Evolutionary conservation across 2,797 vertebrate genomes (phyloP), one percentile per base, ranked within the genome.

Genomic region (Parauchenoglanis punctatus): DNA sequence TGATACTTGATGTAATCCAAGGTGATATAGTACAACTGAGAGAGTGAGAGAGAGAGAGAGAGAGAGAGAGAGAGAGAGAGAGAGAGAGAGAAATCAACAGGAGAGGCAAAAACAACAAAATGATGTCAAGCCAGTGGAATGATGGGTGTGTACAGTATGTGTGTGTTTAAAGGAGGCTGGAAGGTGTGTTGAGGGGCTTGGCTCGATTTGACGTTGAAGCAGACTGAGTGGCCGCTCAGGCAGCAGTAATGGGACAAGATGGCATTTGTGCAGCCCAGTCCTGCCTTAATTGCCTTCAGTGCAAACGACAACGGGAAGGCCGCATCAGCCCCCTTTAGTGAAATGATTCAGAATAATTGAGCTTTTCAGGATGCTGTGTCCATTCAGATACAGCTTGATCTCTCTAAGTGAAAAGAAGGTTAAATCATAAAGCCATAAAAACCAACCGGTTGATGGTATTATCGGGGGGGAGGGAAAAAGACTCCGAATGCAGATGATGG

Each of bases 331-430:
- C 91, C 89, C 91, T 94, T 94, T 95, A 94, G 95, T 96, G 95
- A 95, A 96, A 96, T 96, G 96, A 94, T 95, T 94, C 94, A 95
- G 96, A 96, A 96, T 94, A 94, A 96, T 95, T 88, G 90, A 84
- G 92, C 82, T 70, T 84, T 91, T 91, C 93, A 94, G 94, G 93
- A 94, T 94, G 91, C 90, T 2, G 58, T 85, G 92, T 73, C 70
- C 87, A 52, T 89, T 83, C 87, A 78, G 83, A 87, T 58, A 28
- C 46, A 49, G 89, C 85, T 7, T 0, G 4, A 84, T 86, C 81
- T 76, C 91, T 90, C 86, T 85, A 91, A 91, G 92, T 91, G 88
- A 90, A 88, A 85, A 88, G 90, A 89, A 91, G 86, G 89, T 46
- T 72, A 0, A 83, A 93, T 92, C 90, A 94, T 90, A 91, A 94